A percentile compares a stretch with the other conserved stretches of the same genome.
Conservation (phyloP, 2,113 vertebrate genomes). For the Phrynocephalus versicolor region DNA sequence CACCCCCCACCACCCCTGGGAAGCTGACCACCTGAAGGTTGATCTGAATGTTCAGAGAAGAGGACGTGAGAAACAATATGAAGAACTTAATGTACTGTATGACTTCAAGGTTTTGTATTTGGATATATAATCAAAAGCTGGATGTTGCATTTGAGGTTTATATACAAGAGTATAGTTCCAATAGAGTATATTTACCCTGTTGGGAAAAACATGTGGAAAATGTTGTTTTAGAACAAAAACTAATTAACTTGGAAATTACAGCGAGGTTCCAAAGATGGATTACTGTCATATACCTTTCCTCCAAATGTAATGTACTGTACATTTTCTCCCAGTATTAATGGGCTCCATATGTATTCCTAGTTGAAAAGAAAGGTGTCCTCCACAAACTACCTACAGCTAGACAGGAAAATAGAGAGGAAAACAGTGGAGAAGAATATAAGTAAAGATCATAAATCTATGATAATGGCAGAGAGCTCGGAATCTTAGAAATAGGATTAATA, state of each 20-base stretch:
- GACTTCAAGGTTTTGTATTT: not conserved
- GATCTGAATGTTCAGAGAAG: not conserved
- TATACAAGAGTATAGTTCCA: not conserved
- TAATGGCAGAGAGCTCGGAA: not conserved
- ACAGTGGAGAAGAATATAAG: not conserved
- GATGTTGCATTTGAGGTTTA: not conserved
- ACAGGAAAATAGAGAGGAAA: not conserved
- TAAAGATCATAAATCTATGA: not conserved
- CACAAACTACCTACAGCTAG: not conserved
- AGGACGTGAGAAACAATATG: not conserved
- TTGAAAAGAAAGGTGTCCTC: not conserved
- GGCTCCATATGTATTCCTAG: not conserved
- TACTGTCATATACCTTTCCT: not conserved
- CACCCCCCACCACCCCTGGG: not conserved
- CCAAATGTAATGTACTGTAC: not conserved
- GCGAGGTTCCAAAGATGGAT: not conserved
- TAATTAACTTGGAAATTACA: not conserved
- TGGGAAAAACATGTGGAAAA: not conserved
- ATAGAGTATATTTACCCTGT: not conserved
- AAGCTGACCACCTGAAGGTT: not conserved
- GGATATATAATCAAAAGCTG: not conserved
- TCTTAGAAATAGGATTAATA: not conserved
- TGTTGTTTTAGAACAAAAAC: not conserved
- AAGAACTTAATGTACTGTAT: not conserved
- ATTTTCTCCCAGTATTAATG: not conserved